A percentile compares a stretch with the other conserved stretches of the same genome.
Conservation (phyloP, 1,140 invertebrate genomes). For the Sinonovacula constricta region DNA sequence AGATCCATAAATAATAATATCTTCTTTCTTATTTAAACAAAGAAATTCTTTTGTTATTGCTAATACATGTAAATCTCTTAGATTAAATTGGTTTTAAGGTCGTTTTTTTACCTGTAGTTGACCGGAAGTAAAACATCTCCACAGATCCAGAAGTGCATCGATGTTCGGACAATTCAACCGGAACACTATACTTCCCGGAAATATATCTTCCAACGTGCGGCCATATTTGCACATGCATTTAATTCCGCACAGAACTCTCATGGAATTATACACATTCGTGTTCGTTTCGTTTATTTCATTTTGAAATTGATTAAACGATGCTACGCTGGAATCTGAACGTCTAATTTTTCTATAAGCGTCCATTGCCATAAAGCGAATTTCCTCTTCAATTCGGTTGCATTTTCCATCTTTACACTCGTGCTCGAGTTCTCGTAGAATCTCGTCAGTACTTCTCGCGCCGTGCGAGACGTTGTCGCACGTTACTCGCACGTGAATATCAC, state of each 20-base stretch:
- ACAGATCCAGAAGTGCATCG: slow-evolving; percentile 40
- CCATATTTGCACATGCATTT: slow-evolving; percentile 53
- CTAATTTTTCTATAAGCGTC: slow-evolving; percentile 45
- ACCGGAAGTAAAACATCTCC: background rate
- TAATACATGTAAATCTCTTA: too few species aligned
- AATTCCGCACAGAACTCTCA: slow-evolving; percentile 33
- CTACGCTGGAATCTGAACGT: slow-evolving; percentile 18
- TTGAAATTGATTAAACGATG: slow-evolving; percentile 40
- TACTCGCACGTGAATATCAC: slow-evolving; percentile 45
- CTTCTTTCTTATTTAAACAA: too few species aligned
- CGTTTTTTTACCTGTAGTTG: too few species aligned
- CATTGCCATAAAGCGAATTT: slow-evolving; percentile 42
- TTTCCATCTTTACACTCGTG: slow-evolving; percentile 42
- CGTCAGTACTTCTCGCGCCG: slow-evolving; percentile 11
- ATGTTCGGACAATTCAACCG: slow-evolving; percentile 37
- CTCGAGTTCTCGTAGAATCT: slow-evolving; percentile 39
- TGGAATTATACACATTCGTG: slow-evolving; percentile 37
- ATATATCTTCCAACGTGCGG: slow-evolving; percentile 31
- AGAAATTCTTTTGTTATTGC: too few species aligned
- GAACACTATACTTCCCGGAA: slow-evolving; percentile 45
- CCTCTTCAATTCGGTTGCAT: slow-evolving; percentile 41
- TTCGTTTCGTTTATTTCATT: slow-evolving; percentile 38
- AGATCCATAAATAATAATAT: too few species aligned
- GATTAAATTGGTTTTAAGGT: too few species aligned
- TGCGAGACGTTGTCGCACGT: slow-evolving; percentile 34